Percentiles rank a stretch among this genome's conserved stretches.
phyloP scores from a whole-genome alignment of 1,140 invertebrate species.

The Propsilocerus akamusi region DNA sequence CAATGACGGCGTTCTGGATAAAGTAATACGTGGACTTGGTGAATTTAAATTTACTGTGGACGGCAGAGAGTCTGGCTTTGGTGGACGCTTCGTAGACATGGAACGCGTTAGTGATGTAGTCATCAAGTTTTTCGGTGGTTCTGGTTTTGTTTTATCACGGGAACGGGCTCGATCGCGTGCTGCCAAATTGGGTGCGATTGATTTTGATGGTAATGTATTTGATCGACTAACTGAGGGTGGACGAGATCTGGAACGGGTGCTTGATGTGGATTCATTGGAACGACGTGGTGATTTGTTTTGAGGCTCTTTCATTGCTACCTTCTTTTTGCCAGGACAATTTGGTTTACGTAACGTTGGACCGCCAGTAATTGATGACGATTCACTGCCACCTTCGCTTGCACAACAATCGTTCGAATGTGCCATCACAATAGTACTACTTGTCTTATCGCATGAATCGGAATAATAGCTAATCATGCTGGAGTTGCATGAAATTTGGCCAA shows the following conservation, averaged over 20 bases:
- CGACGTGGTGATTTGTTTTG: slow-evolving; percentile 9
- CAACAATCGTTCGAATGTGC: slow-evolving; percentile 26
- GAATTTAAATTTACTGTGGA: slow-evolving; percentile 11
- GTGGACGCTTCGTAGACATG: slow-evolving; percentile 29
- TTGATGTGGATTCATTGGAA: slow-evolving; percentile 12
- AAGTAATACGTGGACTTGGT: slow-evolving; percentile 24
- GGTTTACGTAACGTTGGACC: slow-evolving; percentile 18
- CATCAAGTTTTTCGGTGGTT: slow-evolving; percentile 13
- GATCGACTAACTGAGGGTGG: slow-evolving; percentile 26
- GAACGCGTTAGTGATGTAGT: slow-evolving; percentile 26
- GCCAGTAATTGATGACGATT: slow-evolving; percentile 46
- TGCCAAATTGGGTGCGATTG: slow-evolving; percentile 27
- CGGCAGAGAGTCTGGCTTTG: slow-evolving; percentile 25
- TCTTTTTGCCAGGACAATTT: slow-evolving; percentile 15
- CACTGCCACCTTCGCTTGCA: slow-evolving; percentile 49
- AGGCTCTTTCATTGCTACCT: slow-evolving; percentile 20
- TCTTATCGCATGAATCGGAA: slow-evolving; percentile 36
- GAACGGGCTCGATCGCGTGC: slow-evolving; percentile 31
- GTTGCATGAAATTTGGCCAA: slow-evolving; percentile 38
- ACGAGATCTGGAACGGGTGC: slow-evolving; percentile 12
- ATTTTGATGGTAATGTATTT: slow-evolving; percentile 26
- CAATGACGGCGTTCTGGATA: slow-evolving; percentile 33
- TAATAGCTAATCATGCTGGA: slow-evolving; percentile 56
- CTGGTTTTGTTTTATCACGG: slow-evolving; percentile 27
- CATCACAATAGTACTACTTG: slow-evolving; percentile 21